Evolutionary conservation across 2,797 vertebrate species (phyloP), one percentile per base, ranked within the genome.

Genomic region (Avahi laniger): DNA sequence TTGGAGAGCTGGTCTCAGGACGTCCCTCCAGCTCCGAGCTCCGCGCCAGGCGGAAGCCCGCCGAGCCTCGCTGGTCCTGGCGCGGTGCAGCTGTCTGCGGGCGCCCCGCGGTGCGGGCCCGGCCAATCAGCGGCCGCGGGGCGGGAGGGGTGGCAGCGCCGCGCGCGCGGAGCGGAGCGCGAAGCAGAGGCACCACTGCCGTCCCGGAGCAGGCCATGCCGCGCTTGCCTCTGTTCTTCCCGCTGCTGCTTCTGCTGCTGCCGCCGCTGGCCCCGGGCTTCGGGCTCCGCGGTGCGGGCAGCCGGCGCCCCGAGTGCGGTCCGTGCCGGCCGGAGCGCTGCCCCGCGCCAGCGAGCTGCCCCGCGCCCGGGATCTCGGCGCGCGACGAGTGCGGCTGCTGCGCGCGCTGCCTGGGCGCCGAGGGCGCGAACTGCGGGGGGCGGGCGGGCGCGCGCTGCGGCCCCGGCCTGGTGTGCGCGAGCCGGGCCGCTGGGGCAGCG

Each of bases 361-460:
- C 94, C 0, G 98, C 88, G 73, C 97, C 98, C 9, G 97, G 97
- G 69, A 97, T 98, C 75, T 52, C 94, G 4, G 97, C 83, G 85
- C 98, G 92, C 69, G 98, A 98, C 89, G 98, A 97, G 84, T 98
- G 98, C 93, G 98, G 97, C 48, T 98, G 98, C 94, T 98, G 98
- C 84, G 46, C 52, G 70, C 97, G 85, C 24, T 98, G 98, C 93
- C 94, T 98, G 57, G 97, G 98, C 72, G 72, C 97, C 1, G 98
- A 98, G 89, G 98, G 98, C 30, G 98, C 98, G 54, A 96, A 88
- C 72, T 98, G 98, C 75, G 98, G 98, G 15, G 98, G 98, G 0
- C 70, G 8, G 20, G 95, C 89, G 0, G 97, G 98, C 20, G 91
- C 94, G 52, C 98, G 98, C 67, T 98, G 98, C 24, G 98, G 98